Conservation (phyloP, 2,113 vertebrate species). For the human (Homo sapiens) region DNA sequence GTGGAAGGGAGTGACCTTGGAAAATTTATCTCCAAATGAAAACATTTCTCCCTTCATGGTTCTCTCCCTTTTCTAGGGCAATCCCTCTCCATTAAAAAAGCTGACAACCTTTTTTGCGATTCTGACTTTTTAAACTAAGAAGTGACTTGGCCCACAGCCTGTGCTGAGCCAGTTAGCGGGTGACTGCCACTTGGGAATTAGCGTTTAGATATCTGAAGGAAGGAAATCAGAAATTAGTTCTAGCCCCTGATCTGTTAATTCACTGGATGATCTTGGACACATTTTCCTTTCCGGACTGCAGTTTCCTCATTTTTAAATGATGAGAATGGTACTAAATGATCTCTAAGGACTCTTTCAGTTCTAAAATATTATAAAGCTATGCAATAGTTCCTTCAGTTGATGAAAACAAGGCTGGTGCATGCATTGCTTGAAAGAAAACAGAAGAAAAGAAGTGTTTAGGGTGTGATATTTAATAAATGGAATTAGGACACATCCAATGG, state of each 20-base stretch:
- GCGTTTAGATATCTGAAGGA: neutral
- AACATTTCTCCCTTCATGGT: neutral
- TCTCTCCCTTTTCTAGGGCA: neutral
- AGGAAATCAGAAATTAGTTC: neutral
- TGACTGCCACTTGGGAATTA: neutral
- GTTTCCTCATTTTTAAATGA: slow-evolving; percentile 26
- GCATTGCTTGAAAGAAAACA: neutral
- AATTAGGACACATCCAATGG: neutral
- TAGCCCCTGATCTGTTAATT: neutral
- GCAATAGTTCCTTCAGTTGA: slow-evolving; percentile 6
- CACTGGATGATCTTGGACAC: neutral
- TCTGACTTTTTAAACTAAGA: slow-evolving; percentile 28
- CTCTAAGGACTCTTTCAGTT: neutral
- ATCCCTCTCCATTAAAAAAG: neutral
- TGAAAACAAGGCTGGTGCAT: neutral
- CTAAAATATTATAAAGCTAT: slow-evolving; percentile 34
- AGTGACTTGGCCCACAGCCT: neutral
- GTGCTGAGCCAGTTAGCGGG: neutral
- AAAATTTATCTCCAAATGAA: slow-evolving; percentile 24
- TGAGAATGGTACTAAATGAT: neutral
- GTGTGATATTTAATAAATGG: neutral
- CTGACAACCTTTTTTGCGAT: neutral
- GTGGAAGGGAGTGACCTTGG: neutral
- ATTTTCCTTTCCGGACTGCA: neutral
- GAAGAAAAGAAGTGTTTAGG: neutral